Conservation (phyloP, 2,113 vertebrate genomes). For the Pygathrix nemaeus region DNA sequence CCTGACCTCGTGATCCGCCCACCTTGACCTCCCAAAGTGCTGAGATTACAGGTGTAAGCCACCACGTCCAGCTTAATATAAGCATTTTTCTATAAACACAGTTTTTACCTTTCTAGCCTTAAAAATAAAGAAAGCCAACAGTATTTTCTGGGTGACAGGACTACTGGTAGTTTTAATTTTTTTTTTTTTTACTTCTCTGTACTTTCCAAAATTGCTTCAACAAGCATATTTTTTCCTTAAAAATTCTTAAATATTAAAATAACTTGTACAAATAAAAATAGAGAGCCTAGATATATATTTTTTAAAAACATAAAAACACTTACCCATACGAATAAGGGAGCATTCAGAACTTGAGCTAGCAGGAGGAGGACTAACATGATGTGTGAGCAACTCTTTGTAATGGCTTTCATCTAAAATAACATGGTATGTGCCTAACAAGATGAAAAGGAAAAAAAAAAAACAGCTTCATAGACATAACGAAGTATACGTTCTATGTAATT, state of each 20-base stretch:
- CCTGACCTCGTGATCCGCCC: no score
- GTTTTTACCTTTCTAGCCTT: neutral
- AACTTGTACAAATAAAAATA: neutral
- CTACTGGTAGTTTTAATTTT: neutral
- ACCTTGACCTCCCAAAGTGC: no score
- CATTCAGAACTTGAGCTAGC: constrained; percentile 94
- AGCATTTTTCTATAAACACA: neutral
- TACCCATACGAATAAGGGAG: constrained; percentile 99
- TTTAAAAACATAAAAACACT: constrained; percentile 52
- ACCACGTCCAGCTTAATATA: neutral
- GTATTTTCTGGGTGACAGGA: neutral
- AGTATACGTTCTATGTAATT: constrained; percentile 8
- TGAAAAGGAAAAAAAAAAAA: constrained; percentile 22
- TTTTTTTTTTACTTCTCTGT: neutral
- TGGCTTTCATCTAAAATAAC: constrained; percentile 98
- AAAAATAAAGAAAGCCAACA: neutral
- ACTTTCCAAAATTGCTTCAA: constrained; percentile 43
- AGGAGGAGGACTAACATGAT: constrained; percentile 95
- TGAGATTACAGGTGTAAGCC: no score
- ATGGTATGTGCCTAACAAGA: constrained; percentile 89
- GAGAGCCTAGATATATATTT: neutral
- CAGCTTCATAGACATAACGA: neutral
- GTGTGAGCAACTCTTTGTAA: constrained; percentile 93
- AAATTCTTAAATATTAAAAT: constrained; percentile 28
- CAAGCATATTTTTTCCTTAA: neutral